A percentile compares a stretch with the other conserved stretches of the same genome.
These are phyloP conservation scores for Parotocinclus haroldoi DNA, from an alignment of 2,797 vertebrate species.

Conservation along the genomic window DNA sequence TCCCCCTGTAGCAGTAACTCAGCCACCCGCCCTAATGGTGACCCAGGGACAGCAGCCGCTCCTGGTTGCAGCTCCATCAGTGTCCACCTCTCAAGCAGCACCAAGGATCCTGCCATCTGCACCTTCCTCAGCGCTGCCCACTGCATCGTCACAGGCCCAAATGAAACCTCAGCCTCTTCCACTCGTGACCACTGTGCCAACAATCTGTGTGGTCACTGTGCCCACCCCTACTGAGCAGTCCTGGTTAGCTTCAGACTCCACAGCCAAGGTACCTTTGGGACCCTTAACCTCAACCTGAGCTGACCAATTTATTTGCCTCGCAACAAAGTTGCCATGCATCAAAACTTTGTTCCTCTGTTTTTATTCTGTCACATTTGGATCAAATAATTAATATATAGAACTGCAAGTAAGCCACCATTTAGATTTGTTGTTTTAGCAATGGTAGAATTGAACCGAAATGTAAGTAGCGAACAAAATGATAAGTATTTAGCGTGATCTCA, in stretches of 20 bases:
- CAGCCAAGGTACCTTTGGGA: conserved; percentile 80
- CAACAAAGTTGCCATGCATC: neutral
- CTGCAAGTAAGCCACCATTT: too few relatives aligned
- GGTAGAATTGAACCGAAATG: too few relatives aligned
- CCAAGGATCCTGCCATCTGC: conserved; percentile 57
- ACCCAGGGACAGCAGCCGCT: conserved; percentile 75
- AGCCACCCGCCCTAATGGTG: conserved; percentile 34
- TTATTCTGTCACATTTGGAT: too few relatives aligned
- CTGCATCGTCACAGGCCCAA: conserved; percentile 72
- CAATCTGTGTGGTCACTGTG: conserved; percentile 84
- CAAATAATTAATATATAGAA: too few relatives aligned
- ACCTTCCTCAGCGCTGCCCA: conserved; percentile 41
- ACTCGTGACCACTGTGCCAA: conserved; percentile 81
- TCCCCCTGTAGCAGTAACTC: too few relatives aligned
- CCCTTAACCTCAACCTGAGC: conserved; percentile 2
- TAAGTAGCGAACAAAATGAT: too few relatives aligned
- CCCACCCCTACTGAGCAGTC: conserved; percentile 66
- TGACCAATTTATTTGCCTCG: neutral
- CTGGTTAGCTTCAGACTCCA: conserved; percentile 79
- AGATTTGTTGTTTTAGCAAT: too few relatives aligned
- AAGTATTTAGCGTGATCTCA: too few relatives aligned
- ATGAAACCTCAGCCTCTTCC: conserved; percentile 62
- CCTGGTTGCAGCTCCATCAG: conserved; percentile 31
- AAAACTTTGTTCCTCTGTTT: too few relatives aligned
- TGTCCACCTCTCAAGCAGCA: conserved; percentile 61